Evolutionary conservation across 2,113 vertebrate genomes (phyloP), one percentile per base, ranked within the genome.

Genomic region (Aythya baeri): DNA sequence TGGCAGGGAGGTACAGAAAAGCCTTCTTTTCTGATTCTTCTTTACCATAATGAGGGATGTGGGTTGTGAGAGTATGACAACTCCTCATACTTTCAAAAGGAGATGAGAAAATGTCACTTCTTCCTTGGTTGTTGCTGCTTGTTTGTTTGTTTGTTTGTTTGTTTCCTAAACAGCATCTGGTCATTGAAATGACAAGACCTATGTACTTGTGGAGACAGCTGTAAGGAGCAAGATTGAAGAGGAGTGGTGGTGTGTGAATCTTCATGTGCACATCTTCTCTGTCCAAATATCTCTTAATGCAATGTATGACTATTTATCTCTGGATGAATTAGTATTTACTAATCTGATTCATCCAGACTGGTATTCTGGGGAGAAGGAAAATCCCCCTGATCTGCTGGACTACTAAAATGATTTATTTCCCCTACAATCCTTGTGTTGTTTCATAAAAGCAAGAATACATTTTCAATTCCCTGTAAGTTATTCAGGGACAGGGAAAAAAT

Each of bases 381-480:
- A 15, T n/a, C 0, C 2, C 15, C n/a, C 14, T 43, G 26, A 34
- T 43, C 17, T 1, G 0, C 2, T 67, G 31, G 25, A 7, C 25
- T 77, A 3, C 44, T 61, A 58, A 72, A 58, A 72, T 10, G 29
- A 65, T 23, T 34, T 75, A 17, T 65, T 75, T 75, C 32, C 14
- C 44, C 17, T 76, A 29, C 10, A 82, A 84, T 5, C 11, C 17
- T 57, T 50, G 32, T 70, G 31, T 70, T 68, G 22, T 17, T 75
- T 70, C n/a, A 38, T n/a, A 50, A 59, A 63, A 36, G 27, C 26
- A 50, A 74, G 12, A 4, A 50, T 29, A 50, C 3, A 31, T 80
- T 83, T 86, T 86, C 44, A 82, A 25, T 78, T 49, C 20, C 34
- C 26, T 75, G 20, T 27, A 55, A 50, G 17, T 75, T 86, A 23